Conservation (phyloP, 2,888 invertebrate genomes). For the Laspeyria flexula region DNA sequence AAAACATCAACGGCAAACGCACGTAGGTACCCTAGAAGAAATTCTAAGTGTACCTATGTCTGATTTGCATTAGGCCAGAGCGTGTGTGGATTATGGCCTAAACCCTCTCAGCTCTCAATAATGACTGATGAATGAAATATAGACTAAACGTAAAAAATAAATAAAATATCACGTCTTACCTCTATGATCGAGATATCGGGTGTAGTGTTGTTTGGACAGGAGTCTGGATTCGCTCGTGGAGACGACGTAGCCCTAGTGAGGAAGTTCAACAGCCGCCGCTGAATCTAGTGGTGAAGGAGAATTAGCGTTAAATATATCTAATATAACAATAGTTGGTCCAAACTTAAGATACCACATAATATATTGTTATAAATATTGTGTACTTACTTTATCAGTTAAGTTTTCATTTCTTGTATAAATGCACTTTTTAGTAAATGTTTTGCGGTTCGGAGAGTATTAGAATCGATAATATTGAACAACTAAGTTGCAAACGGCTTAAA, state of each 20-base stretch:
- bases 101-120: no score
- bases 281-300: not conserved
- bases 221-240: not conserved
- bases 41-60: no score
- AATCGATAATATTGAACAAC: no score
- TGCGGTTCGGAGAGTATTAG: no score
- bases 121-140: not conserved
- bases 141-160: conserved; percentile 7
- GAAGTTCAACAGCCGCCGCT: not conserved
- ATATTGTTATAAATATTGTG: not conserved
- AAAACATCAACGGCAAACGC: no score
- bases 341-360: conserved; percentile 43
- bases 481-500: no score
- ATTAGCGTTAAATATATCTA: not conserved
- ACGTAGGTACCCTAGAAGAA: no score
- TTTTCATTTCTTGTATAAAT: not conserved
- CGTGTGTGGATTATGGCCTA: no score
- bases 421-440: no score
- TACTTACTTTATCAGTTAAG: not conserved
- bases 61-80: no score
- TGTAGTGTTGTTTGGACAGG: not conserved
- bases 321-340: conserved; percentile 50
- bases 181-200: conserved; percentile 55
- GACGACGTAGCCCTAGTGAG: not conserved
- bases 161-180: conserved; percentile 45